Evolutionary conservation across 2,113 vertebrate species (phyloP), one percentile per base, ranked within the genome.

Genomic region (Saccopteryx leptura): DNA sequence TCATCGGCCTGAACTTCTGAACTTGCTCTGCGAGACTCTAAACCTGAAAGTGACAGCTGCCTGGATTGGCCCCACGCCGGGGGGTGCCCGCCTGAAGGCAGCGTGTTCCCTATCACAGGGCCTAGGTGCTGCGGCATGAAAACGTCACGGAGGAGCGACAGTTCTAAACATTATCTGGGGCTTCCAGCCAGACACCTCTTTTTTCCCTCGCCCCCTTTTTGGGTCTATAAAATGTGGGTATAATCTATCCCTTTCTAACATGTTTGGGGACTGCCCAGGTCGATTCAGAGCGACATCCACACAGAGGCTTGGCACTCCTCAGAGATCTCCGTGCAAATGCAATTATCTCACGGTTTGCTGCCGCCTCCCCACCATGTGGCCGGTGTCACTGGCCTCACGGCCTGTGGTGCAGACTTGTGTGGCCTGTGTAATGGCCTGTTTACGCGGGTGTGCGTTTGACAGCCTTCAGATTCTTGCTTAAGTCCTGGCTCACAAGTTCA

Each of bases 1-100:
- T 94, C 96, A 90, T 96, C 74, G 87, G 54, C 72, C 48, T 96
- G 97, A 97, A 97, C 97, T 97, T 89, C 28, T 96, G 97, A 98
- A 97, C 97, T 91, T 95, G 66, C 81, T 24, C 31, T 63, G 89
- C 91, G 66, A 68, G 83, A 74, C 93, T 63, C 26, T 97, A 97
- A 96, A 96, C 71, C 48, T 87, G 88, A 87, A 95, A 89, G 92
- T 54, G 86, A 94, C 91, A 95, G 94, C 94, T 80, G 95, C 91
- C 7, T 97, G 94, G 39, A 39, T 39, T 39, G 39, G 39, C 39
- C 39, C 39, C 39, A 3, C 85, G 39, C 66, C 90, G 87, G 54
- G 19, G 19, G 18, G 84, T 7, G 80, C 74, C 76, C 46, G 26
- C 10, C 0, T 10, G 0, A 46, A 50, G 85, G 78, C 10, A 14